Evolutionary conservation across 2,888 invertebrate genomes (phyloP), one percentile per base, ranked within the genome.

Genomic region (Watsonalla cultraria): DNA sequence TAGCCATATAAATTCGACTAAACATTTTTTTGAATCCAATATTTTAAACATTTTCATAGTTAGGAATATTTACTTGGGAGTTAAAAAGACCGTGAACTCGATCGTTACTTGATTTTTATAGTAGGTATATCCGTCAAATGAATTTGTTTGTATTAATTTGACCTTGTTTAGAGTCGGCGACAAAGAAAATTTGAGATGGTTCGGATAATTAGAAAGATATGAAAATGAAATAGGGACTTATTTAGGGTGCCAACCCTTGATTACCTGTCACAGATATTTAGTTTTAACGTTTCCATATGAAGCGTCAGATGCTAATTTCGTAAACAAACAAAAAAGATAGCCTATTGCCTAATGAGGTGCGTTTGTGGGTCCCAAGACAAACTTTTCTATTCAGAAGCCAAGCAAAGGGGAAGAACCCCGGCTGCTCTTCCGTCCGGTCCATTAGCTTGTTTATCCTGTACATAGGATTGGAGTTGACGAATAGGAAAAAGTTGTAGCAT

Each of bases 311-410:
- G 86, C 84, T 89, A 89, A 90, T 90, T 89, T 84, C 72, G 81
- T 80, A 79, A 81, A 82, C 84, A 90, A 90, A 88, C 87, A 89
- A 88, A 84, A 84, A 82, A 78, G 74, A 76, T 78, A 77, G 80
- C 80, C 87, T 90, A 90, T 90, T 89, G 80, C 80, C 87, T 90
- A 90, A 90, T 89, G 90, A 90, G 86, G 83, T 82, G 64, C 66
- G 69, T 76, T 82, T 73, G 77, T 74, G 81, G 80, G 81, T 71
- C 75, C 72, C 72, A 73, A 78, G 80, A 79, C 81, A 83, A 88
- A 90, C 82, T 90, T 89, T 88, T 86, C 88, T 89, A 82, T 83
- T 82, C 82, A 76, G 66, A 61, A 58, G 61, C 42, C n/a, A 13
- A 53, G 35, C 15, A 52, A 60, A 65, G 74, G 75, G 77, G 49